Conservation (phyloP, 2,797 vertebrate genomes). For the Monodelphis domestica region DNA sequence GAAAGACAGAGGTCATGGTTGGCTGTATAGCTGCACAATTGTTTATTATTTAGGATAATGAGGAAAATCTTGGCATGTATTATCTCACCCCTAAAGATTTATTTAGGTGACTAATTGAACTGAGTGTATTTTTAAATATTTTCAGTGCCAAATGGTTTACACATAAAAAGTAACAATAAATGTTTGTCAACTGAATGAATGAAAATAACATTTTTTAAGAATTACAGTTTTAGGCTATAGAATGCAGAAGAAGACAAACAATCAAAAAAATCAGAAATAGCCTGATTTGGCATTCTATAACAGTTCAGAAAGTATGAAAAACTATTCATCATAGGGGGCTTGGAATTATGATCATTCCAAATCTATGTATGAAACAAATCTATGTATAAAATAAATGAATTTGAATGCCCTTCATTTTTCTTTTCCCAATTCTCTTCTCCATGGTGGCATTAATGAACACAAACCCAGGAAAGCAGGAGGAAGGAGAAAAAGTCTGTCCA, state of each 20-base stretch:
- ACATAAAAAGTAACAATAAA: background rate
- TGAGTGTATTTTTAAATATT: background rate
- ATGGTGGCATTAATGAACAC: background rate
- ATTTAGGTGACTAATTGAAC: background rate
- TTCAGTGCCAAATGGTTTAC: background rate
- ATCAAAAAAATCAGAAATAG: background rate
- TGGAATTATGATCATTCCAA: background rate
- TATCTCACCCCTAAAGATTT: background rate
- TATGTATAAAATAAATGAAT: background rate
- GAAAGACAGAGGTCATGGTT: background rate
- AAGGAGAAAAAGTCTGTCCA: background rate
- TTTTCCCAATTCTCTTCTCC: background rate
- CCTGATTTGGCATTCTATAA: background rate
- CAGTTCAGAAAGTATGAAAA: background rate
- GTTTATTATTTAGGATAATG: constrained; percentile 21
- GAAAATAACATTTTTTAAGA: background rate
- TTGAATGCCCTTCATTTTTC: background rate
- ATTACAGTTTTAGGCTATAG: background rate
- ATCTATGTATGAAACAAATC: background rate
- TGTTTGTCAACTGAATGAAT: background rate
- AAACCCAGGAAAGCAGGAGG: background rate
- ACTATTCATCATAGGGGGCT: background rate
- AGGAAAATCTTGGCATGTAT: background rate
- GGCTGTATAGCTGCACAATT: background rate
- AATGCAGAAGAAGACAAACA: background rate